phyloP scores from a whole-genome alignment of 2,888 invertebrate genomes.

The Stegana nigrithorax region DNA sequence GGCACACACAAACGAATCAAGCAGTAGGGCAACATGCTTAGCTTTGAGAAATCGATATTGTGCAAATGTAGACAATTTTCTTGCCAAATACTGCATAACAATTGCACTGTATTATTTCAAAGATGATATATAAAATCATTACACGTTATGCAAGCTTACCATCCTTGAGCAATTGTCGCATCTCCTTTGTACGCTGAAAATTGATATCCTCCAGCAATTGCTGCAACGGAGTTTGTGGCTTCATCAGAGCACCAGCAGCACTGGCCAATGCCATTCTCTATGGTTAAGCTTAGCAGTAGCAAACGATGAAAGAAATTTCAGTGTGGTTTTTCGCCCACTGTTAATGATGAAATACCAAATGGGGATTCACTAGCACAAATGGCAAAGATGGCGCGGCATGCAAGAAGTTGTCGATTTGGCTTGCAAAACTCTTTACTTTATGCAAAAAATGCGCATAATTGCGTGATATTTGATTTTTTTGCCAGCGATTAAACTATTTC shows the following conservation, averaged over 20 bases:
- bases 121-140: background rate
- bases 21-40: conserved; percentile 8
- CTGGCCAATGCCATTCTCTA: conserved; percentile 59
- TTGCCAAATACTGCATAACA: background rate
- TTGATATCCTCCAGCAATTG: conserved; percentile 91
- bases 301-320: background rate
- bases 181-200: conserved; percentile 91
- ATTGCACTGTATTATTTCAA: too few relatives aligned
- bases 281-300: background rate
- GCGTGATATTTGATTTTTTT: too few relatives aligned
- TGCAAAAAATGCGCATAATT: too few relatives aligned
- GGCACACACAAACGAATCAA: conserved; percentile 17
- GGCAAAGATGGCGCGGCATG: background rate
- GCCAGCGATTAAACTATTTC: too few relatives aligned
- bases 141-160: too few relatives aligned
- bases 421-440: too few relatives aligned
- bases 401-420: background rate
- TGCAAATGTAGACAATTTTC: conserved; percentile 60
- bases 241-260: conserved; percentile 64
- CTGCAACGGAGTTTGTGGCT: conserved; percentile 78
- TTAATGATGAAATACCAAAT: background rate
- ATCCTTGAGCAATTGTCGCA: conserved; percentile 83
- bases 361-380: background rate
- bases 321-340: too few relatives aligned
- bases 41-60: conserved; percentile 59